A percentile compares a stretch with the other conserved stretches of the same genome.
Evolutionary conservation across 92 coral and sea anemone genomes (phyloP).

Genomic region (Epizoanthus ramosus): DNA sequence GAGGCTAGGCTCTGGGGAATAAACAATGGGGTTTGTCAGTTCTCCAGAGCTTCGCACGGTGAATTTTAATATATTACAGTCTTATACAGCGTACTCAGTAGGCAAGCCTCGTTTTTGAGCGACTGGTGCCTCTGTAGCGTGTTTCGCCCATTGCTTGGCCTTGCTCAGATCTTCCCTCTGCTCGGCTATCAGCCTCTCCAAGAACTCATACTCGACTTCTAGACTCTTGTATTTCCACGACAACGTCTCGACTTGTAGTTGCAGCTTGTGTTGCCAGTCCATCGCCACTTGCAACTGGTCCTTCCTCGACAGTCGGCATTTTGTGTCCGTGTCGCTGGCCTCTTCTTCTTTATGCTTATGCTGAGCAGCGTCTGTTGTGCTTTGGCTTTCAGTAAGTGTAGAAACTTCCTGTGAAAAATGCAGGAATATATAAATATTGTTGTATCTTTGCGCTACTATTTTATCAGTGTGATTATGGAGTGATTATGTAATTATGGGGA

Average conservation of each 20-base stretch:
- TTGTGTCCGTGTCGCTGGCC: not conserved
- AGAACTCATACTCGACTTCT: conserved; percentile 67
- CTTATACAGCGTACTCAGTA: too few relatives aligned
- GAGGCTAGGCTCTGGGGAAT: too few relatives aligned
- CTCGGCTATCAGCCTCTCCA: conserved; percentile 63
- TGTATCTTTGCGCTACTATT: too few relatives aligned
- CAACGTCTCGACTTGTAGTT: conserved; percentile 78
- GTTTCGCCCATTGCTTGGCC: conserved; percentile 51
- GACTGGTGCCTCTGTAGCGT: conserved; percentile 11
- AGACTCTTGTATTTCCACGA: conserved; percentile 71
- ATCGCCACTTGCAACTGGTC: conserved; percentile 42
- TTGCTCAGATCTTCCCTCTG: conserved; percentile 62
- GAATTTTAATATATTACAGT: too few relatives aligned
- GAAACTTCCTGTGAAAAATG: not conserved
- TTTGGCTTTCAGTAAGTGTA: not conserved
- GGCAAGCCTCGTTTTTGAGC: too few relatives aligned
- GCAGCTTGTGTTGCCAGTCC: conserved; percentile 74
- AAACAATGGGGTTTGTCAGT: too few relatives aligned
- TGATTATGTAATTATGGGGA: too few relatives aligned
- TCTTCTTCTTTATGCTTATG: not conserved
- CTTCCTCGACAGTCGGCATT: conserved; percentile 19
- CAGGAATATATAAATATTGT: too few relatives aligned
- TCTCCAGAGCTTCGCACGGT: too few relatives aligned
- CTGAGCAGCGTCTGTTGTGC: not conserved
- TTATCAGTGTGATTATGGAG: too few relatives aligned